A percentile compares a stretch with the other conserved stretches of the same genome.
Conservation (phyloP, 2,888 invertebrate genomes). For the Lacanobia oleracea region DNA sequence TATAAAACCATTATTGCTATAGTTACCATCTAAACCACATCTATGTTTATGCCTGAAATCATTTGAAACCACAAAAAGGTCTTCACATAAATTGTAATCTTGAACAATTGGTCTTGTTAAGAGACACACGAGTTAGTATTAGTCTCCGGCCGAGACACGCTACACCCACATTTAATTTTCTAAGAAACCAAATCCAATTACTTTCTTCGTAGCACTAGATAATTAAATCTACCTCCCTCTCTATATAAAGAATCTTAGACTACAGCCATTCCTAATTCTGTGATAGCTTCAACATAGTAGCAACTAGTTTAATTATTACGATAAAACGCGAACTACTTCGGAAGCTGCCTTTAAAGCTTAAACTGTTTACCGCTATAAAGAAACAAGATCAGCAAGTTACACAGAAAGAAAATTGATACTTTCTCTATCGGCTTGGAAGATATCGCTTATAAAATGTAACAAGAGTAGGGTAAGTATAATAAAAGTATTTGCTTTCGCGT, state of each 20-base stretch:
- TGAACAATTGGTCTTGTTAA: slow-evolving; percentile 23
- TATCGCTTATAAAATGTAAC: slow-evolving; percentile 35
- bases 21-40: not conserved
- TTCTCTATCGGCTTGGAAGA: slow-evolving; percentile 38
- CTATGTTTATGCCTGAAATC: not conserved
- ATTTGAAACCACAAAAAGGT: slow-evolving; percentile 12
- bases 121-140: slow-evolving; percentile 21
- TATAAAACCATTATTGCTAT: not conserved
- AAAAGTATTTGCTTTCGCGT: slow-evolving; percentile 59
- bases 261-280: slow-evolving; percentile 34
- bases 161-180: slow-evolving; percentile 52
- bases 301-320: slow-evolving; percentile 49
- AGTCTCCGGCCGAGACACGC: slow-evolving; percentile 21
- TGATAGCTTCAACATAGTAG: slow-evolving; percentile 36
- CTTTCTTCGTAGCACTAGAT: slow-evolving; percentile 45
- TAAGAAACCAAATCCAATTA: slow-evolving; percentile 63
- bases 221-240: slow-evolving; percentile 46
- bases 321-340: slow-evolving; percentile 47
- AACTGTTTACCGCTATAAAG: slow-evolving; percentile 54
- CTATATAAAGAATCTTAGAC: slow-evolving; percentile 22
- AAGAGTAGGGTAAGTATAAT: slow-evolving; percentile 41
- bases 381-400: slow-evolving; percentile 51
- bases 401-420: slow-evolving; percentile 48
- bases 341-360: slow-evolving; percentile 41
- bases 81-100: slow-evolving; percentile 27